These are phyloP conservation scores for Reticulitermes lucifugus DNA, from an alignment of 2,888 invertebrate genomes.

Conservation along the genomic window DNA sequence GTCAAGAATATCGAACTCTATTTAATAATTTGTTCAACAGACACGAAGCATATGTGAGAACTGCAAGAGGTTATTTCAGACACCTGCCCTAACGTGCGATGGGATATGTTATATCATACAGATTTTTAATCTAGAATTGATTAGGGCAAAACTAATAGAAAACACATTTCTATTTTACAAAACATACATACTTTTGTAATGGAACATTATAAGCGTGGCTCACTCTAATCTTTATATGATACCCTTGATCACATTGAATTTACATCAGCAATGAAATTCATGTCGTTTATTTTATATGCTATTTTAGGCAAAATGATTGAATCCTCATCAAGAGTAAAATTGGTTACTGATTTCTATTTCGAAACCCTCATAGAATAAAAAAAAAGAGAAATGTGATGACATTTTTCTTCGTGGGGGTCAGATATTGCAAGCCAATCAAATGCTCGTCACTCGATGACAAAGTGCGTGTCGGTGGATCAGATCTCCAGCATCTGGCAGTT, in stretches of 20 bases:
- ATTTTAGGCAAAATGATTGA: neutral
- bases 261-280: neutral
- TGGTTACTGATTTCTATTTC: slow-evolving; percentile 9
- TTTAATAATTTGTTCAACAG: no score
- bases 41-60: no score
- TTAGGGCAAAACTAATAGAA: no score
- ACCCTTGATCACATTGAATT: neutral
- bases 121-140: no score
- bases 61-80: no score
- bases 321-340: slow-evolving; percentile 8
- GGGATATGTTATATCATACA: no score
- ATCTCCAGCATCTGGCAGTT: neutral
- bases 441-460: slow-evolving; percentile 4
- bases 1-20: no score
- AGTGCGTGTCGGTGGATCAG: neutral
- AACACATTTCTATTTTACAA: no score
- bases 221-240: no score
- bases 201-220: no score
- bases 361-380: neutral
- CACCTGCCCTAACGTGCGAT: no score
- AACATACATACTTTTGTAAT: no score
- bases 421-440: slow-evolving; percentile 14
- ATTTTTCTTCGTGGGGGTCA: slow-evolving; percentile 6
- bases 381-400: neutral
- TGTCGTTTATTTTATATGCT: neutral